phyloP scores from a whole-genome alignment of 2,888 invertebrate species.

The Drosophila conformis region DNA sequence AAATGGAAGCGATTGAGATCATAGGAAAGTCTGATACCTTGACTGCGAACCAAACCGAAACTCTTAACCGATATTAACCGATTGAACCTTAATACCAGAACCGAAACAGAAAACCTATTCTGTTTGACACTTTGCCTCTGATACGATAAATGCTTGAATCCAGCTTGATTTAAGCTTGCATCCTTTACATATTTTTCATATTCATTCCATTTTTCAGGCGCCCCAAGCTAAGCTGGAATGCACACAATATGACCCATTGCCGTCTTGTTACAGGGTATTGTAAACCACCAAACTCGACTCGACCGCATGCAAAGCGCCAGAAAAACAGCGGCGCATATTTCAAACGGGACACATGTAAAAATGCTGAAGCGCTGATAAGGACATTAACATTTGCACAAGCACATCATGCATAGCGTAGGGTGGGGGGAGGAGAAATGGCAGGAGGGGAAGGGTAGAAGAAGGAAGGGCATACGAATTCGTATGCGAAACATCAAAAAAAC shows the following conservation, averaged over 20 bases:
- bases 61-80: neutral
- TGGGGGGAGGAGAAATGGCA: constrained; percentile 7
- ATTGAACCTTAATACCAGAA: neutral
- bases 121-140: neutral
- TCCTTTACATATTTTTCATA: neutral
- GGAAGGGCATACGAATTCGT: constrained; percentile 56
- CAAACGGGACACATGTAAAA: constrained; percentile 78
- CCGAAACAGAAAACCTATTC: neutral
- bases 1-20: neutral
- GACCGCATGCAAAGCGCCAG: constrained; percentile 75
- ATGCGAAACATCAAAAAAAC: constrained; percentile 76
- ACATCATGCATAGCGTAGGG: constrained; percentile 14
- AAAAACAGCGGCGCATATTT: constrained; percentile 77
- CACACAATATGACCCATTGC: neutral
- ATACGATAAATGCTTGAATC: neutral
- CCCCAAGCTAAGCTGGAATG: too few species aligned
- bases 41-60: too few species aligned
- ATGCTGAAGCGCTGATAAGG: constrained; percentile 79
- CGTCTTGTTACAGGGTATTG: constrained; percentile 20
- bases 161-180: neutral
- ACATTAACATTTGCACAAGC: constrained; percentile 78
- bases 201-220: neutral
- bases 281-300: constrained; percentile 55
- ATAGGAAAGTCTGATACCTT: too few species aligned
- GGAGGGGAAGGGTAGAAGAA: neutral